Conservation (phyloP, 2,797 vertebrate species). For the Craterocephalus amniculus region DNA sequence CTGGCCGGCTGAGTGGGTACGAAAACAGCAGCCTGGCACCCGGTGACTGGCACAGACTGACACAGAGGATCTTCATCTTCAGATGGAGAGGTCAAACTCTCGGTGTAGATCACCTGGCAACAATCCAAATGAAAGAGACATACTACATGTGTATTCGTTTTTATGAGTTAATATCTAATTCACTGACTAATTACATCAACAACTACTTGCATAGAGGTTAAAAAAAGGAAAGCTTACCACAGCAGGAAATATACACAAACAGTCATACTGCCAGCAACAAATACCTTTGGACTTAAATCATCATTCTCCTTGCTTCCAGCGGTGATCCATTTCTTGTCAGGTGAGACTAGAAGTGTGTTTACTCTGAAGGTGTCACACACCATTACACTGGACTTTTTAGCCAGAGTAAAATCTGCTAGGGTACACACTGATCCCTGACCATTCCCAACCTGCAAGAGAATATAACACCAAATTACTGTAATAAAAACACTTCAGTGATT, state of each 20-base stretch:
- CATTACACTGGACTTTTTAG: constrained; percentile 54
- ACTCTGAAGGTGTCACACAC: constrained; percentile 70
- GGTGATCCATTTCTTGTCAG: constrained; percentile 77
- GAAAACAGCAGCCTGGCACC: constrained; percentile 78
- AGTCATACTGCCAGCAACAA: constrained; percentile 20
- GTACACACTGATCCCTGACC: constrained; percentile 66
- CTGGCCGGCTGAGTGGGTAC: constrained; percentile 77
- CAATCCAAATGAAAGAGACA: constrained; percentile 6
- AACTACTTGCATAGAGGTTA: constrained; percentile 13
- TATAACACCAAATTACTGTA: constrained; percentile 1
- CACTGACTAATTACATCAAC: too few species aligned
- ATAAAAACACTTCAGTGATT: background rate
- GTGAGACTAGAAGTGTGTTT: constrained; percentile 77
- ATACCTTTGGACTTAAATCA: constrained; percentile 78
- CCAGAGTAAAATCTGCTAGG: constrained; percentile 66
- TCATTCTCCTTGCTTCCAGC: constrained; percentile 62
- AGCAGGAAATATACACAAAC: constrained; percentile 26
- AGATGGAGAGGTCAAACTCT: constrained; percentile 66
- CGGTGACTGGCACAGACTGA: constrained; percentile 62
- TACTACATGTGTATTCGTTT: background rate
- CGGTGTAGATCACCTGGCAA: constrained; percentile 74
- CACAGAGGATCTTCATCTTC: constrained; percentile 72
- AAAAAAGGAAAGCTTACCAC: constrained; percentile 5
- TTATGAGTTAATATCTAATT: background rate
- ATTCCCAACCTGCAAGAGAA: constrained; percentile 70